Conservation (phyloP, 2,797 vertebrate genomes). For the Manis pentadactyla region DNA sequence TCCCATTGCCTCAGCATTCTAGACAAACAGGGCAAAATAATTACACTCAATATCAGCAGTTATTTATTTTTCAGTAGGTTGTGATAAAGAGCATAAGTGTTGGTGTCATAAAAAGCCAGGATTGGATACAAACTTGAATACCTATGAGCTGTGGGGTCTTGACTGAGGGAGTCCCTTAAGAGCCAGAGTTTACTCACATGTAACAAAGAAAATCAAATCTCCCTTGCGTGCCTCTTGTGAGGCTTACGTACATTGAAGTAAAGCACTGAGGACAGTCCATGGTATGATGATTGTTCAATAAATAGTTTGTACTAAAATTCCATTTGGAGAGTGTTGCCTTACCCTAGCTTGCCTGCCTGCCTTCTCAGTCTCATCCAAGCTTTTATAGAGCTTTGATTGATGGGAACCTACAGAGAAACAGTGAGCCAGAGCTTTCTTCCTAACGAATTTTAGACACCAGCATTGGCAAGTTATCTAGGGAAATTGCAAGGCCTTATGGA, state of each 20-base stretch:
- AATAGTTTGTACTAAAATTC: slow-evolving; percentile 21
- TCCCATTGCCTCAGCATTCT: neutral
- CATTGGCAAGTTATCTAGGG: neutral
- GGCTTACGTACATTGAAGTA: neutral
- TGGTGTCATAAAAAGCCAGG: slow-evolving; percentile 37
- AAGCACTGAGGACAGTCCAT: neutral
- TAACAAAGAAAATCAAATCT: neutral
- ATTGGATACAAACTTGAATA: slow-evolving; percentile 56
- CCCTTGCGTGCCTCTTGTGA: neutral
- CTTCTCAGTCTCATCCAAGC: neutral
- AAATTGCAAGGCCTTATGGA: neutral
- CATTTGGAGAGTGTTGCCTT: neutral
- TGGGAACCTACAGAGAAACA: slow-evolving; percentile 4
- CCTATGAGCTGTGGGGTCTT: slow-evolving; percentile 43
- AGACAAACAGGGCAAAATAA: slow-evolving; percentile 27
- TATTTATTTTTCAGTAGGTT: slow-evolving; percentile 61
- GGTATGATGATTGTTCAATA: neutral
- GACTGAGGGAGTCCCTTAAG: neutral
- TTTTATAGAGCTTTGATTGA: slow-evolving; percentile 41
- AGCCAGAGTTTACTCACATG: neutral
- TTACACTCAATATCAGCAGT: neutral
- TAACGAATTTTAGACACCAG: neutral
- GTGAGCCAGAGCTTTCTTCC: neutral
- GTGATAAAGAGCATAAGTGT: slow-evolving; percentile 17
- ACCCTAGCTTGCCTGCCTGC: neutral